Percentiles rank a stretch among this genome's conserved stretches.
Evolutionary conservation across 2,797 vertebrate genomes (phyloP).

Genomic region (Gallirallus australis): DNA sequence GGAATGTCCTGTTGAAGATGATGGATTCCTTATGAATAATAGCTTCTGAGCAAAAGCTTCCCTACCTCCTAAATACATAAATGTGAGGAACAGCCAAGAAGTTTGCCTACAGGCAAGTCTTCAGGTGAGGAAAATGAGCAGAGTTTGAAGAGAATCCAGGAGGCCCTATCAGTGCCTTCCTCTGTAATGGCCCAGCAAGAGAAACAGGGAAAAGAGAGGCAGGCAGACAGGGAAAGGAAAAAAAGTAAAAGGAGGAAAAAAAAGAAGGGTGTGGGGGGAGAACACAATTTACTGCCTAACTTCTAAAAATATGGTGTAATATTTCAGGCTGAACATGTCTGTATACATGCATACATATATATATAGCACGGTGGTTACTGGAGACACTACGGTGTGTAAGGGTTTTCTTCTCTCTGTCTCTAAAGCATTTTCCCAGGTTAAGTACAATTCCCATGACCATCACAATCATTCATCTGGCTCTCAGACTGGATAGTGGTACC

Average conservation of each 20-base stretch:
- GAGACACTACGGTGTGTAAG: neutral
- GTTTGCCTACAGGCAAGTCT: neutral
- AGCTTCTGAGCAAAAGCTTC: neutral
- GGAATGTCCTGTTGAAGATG: neutral
- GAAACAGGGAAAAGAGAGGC: rapidly evolving
- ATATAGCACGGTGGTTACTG: neutral
- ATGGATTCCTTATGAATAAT: slow-evolving; percentile 16
- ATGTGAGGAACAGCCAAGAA: neutral
- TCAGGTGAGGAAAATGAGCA: slow-evolving; percentile 6
- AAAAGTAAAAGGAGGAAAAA: rapidly evolving
- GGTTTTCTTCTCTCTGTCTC: neutral
- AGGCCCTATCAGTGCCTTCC: neutral
- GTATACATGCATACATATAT: neutral
- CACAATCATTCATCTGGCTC: slow-evolving; percentile 43
- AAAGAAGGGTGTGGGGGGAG: rapidly evolving
- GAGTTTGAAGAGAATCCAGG: neutral
- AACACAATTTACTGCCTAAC: neutral
- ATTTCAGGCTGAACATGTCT: neutral
- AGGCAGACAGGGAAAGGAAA: rapidly evolving
- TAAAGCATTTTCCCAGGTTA: slow-evolving; percentile 58
- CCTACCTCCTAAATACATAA: neutral
- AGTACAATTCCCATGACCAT: slow-evolving; percentile 38
- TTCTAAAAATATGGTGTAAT: neutral
- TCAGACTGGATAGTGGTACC: neutral
- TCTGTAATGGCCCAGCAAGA: neutral